phyloP scores from a whole-genome alignment of 2,797 vertebrate species.

The Danionella dracula region DNA sequence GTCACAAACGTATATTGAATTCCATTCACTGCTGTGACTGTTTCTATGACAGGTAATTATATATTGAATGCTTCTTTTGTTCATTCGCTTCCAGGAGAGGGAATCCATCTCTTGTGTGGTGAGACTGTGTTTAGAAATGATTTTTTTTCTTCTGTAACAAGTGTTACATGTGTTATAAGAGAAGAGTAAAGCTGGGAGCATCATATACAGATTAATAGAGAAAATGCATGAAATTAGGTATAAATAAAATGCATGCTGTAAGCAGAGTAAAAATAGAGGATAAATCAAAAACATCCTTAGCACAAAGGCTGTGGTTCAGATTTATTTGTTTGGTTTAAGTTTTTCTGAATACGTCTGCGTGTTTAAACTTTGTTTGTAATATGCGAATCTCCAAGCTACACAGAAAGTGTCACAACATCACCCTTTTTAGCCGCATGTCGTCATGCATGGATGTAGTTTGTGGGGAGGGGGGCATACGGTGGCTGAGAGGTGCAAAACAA shows the following conservation, averaged over 20 bases:
- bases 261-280: no score
- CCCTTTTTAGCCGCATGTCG: no score
- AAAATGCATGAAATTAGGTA: slow-evolving; percentile 48
- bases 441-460: no score
- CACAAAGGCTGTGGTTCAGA: not conserved
- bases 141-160: slow-evolving; percentile 52
- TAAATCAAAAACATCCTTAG: not conserved
- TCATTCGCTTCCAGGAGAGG: slow-evolving; percentile 60
- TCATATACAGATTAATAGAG: slow-evolving; percentile 21
- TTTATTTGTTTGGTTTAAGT: not conserved
- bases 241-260: no score
- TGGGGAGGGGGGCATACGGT: no score
- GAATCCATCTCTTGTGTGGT: slow-evolving; percentile 61
- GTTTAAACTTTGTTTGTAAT: not conserved
- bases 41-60: slow-evolving; percentile 68
- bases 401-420: no score
- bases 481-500: no score
- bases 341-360: not conserved
- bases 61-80: slow-evolving; percentile 66
- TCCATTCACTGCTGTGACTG: slow-evolving; percentile 53
- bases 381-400: not conserved
- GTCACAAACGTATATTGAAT: slow-evolving; percentile 64
- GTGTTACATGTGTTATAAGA: slow-evolving; percentile 43
- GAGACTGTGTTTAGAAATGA: slow-evolving; percentile 55
- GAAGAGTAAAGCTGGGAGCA: slow-evolving; percentile 15